Conservation (phyloP, 2,113 vertebrate species). For the Irena cyanogastra region DNA sequence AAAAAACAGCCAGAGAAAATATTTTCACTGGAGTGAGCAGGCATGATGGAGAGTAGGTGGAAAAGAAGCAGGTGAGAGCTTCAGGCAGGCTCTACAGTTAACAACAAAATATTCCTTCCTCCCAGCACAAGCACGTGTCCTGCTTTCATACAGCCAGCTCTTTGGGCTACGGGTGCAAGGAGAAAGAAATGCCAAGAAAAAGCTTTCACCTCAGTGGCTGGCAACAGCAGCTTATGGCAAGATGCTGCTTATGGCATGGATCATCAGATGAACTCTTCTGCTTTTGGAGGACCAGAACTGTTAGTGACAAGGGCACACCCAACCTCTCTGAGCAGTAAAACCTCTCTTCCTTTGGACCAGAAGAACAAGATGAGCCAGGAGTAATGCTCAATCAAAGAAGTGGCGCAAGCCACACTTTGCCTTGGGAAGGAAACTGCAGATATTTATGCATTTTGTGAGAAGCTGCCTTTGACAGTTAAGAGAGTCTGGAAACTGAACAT, state of each 20-base stretch:
- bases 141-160: not conserved
- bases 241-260: not conserved
- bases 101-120: not conserved
- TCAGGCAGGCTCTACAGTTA: not conserved
- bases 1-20: not conserved
- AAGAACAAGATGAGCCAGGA: not conserved
- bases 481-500: not conserved
- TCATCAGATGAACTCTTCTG: not conserved
- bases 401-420: not conserved
- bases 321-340: not conserved
- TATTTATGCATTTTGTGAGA: not conserved
- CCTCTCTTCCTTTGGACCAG: not conserved
- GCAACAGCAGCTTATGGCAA: not conserved
- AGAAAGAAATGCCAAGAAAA: not conserved
- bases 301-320: not conserved
- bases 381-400: not conserved
- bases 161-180: not conserved
- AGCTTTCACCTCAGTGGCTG: not conserved
- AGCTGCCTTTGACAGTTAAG: not conserved
- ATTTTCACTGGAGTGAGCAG: not conserved
- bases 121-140: not conserved
- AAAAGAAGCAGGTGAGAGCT: not conserved
- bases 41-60: not conserved
- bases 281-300: not conserved
- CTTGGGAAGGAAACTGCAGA: not conserved